These are phyloP conservation scores for Penaeus indicus DNA, from an alignment of 1,140 invertebrate species.

Conservation along the genomic window DNA sequence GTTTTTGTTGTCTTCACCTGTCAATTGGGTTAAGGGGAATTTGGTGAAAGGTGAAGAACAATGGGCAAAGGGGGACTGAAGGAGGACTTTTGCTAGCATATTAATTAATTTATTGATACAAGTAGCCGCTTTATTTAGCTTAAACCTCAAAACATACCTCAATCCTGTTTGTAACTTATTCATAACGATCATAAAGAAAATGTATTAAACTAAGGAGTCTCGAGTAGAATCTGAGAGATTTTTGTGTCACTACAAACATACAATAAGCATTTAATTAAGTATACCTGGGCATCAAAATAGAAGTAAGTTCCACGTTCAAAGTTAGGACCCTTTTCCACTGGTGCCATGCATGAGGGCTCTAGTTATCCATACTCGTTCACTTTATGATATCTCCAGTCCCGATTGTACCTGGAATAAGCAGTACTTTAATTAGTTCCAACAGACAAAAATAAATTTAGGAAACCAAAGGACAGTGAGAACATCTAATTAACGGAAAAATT, in stretches of 20 bases:
- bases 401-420: slow-evolving; percentile 80
- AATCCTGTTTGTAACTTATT: background rate
- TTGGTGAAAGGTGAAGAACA: too few relatives aligned
- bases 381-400: slow-evolving; percentile 99
- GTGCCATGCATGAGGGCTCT: slow-evolving; percentile 92
- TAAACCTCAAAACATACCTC: background rate
- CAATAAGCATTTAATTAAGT: slow-evolving; percentile 44
- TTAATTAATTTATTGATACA: too few relatives aligned
- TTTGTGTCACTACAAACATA: too few relatives aligned
- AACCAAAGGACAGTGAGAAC: background rate
- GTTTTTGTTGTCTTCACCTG: too few relatives aligned
- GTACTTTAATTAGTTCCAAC: background rate
- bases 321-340: slow-evolving; percentile 92
- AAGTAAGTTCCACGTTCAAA: slow-evolving; percentile 99
- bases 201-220: too few relatives aligned
- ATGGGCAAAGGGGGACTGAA: too few relatives aligned
- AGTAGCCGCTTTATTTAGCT: too few relatives aligned
- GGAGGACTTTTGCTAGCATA: too few relatives aligned
- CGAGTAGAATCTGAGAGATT: too few relatives aligned
- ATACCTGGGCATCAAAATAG: slow-evolving; percentile 97
- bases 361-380: slow-evolving; percentile 99
- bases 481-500: background rate
- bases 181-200: too few relatives aligned
- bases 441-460: slow-evolving; percentile 47
- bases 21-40: too few relatives aligned